Conservation (phyloP, 2,797 vertebrate species). For the Gymnocypris eckloni region DNA sequence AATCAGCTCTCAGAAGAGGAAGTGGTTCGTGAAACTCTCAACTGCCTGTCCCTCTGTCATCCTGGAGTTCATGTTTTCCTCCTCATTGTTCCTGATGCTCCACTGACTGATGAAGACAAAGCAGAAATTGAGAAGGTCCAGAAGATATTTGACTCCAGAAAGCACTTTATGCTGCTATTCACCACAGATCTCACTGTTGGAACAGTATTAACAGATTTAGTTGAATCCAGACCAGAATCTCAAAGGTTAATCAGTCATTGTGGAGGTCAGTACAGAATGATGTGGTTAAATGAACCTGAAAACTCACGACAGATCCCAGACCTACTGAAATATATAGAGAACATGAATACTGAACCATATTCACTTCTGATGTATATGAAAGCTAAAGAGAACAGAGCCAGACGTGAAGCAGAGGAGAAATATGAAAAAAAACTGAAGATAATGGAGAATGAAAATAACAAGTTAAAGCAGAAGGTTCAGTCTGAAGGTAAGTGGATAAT, state of each 20-base stretch:
- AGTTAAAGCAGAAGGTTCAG: background rate
- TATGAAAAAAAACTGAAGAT: background rate
- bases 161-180: background rate
- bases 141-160: background rate
- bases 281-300: background rate
- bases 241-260: background rate
- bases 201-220: rapidly evolving
- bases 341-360: background rate
- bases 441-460: background rate
- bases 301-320: background rate
- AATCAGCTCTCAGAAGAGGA: background rate
- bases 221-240: background rate
- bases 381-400: background rate
- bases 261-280: background rate
- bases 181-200: background rate
- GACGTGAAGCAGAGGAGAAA: background rate
- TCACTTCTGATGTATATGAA: background rate
- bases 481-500: no score
- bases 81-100: background rate
- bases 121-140: background rate
- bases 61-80: conserved; percentile 4
- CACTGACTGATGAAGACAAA: background rate
- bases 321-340: background rate
- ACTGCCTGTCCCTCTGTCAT: background rate
- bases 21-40: background rate